These are phyloP conservation scores for Pantherophis vulpinus DNA, from an alignment of 2,797 vertebrate genomes.

Conservation along the genomic window DNA sequence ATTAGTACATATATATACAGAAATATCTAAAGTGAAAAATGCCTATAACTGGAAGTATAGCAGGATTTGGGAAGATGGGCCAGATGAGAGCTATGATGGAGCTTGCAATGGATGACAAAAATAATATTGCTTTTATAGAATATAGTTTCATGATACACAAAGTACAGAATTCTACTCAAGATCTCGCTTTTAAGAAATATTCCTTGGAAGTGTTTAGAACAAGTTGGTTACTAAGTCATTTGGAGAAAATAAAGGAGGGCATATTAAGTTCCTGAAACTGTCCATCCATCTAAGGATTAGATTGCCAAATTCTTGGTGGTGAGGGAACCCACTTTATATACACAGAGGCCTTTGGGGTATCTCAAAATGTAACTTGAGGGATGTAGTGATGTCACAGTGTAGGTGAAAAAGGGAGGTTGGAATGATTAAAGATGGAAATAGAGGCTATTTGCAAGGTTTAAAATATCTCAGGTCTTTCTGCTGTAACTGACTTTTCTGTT, in stretches of 20 bases:
- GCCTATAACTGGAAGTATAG: neutral
- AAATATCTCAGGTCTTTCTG: neutral
- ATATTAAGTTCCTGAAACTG: neutral
- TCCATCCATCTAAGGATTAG: neutral
- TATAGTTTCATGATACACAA: neutral
- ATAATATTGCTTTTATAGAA: neutral
- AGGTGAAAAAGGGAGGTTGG: neutral
- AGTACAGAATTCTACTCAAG: neutral
- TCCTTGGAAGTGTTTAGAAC: neutral
- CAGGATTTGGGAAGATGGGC: no score
- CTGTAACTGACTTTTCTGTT: neutral
- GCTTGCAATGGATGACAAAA: neutral
- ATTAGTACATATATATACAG: neutral
- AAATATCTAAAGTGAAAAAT: neutral
- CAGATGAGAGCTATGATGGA: neutral
- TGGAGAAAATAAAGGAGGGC: neutral
- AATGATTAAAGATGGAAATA: neutral
- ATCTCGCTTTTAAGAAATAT: neutral
- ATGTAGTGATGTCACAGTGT: neutral
- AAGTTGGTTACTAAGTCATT: neutral
- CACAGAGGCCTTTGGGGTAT: no score
- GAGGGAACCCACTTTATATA: neutral
- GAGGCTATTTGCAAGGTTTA: neutral
- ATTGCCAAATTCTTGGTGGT: neutral
- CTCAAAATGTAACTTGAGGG: neutral